These are phyloP conservation scores for Amphimedon queenslandica DNA, from an alignment of 37 sponge, comb jelly and placozoan genomes.

Conservation along the genomic window DNA sequence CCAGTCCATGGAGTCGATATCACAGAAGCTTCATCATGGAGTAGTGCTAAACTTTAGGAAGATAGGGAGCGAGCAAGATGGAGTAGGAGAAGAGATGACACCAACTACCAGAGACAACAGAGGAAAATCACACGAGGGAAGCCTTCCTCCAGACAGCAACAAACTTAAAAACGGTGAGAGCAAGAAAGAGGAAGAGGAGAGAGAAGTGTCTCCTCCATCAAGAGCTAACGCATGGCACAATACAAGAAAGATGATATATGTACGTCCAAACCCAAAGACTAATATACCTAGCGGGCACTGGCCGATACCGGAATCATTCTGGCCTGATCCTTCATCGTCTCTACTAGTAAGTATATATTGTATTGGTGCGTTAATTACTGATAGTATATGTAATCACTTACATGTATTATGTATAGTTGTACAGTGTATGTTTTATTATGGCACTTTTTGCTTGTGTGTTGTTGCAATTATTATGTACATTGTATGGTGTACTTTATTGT, in stretches of 20 bases:
- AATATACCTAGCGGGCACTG: conserved; percentile 79
- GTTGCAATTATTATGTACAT: too few species aligned
- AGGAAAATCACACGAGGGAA: conserved; percentile 1
- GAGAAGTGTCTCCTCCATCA: too few species aligned
- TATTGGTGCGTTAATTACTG: too few species aligned
- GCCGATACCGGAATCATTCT: conserved; percentile 98
- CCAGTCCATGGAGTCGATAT: conserved; percentile 89
- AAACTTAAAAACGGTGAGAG: neutral
- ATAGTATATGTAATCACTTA: too few species aligned
- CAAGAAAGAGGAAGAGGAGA: neutral
- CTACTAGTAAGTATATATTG: conserved; percentile 55
- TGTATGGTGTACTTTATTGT: too few species aligned
- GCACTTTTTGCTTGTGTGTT: too few species aligned
- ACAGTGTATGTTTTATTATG: too few species aligned
- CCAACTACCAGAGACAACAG: conserved; percentile 16
- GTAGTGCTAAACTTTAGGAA: conserved; percentile 91
- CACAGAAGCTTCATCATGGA: conserved; percentile 91
- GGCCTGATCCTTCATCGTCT: conserved; percentile 62
- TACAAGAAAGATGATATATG: conserved; percentile 83
- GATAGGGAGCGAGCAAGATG: conserved; percentile 11
- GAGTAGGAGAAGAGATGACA: neutral
- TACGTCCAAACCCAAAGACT: conserved; percentile 71
- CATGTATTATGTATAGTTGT: too few species aligned
- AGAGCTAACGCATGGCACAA: conserved; percentile 41
- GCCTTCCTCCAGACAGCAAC: neutral